Conservation (phyloP, 64 coral and sea anemone genomes). For the Acropora yongei region DNA sequence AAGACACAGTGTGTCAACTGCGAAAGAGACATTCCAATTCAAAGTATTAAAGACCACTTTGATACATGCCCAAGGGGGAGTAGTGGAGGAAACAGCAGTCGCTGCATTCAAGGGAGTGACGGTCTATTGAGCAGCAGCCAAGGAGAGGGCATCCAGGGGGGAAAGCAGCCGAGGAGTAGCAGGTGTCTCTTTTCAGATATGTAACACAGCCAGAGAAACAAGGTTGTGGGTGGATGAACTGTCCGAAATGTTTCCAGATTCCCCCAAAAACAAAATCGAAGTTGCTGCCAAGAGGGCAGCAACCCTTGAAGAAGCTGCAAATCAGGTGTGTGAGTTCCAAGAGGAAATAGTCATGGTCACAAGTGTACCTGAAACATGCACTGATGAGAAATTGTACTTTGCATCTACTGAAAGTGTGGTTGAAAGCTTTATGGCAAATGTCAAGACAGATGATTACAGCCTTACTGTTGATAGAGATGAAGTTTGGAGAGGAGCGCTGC, state of each 20-base stretch:
- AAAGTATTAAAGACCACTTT: slow-evolving; percentile 35
- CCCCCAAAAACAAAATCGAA: background rate
- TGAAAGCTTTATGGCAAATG: slow-evolving; percentile 12
- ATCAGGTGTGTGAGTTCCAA: slow-evolving; percentile 1
- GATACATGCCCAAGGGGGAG: slow-evolving; percentile 25
- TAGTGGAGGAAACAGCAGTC: too few relatives aligned
- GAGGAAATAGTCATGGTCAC: background rate
- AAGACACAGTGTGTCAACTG: slow-evolving; percentile 65
- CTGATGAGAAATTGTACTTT: background rate
- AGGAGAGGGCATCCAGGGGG: background rate
- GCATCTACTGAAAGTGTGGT: slow-evolving; percentile 36
- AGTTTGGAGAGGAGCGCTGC: slow-evolving; percentile 39
- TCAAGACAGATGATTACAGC: slow-evolving; percentile 3
- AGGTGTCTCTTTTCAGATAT: background rate
- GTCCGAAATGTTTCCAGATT: background rate
- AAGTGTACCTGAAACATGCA: slow-evolving; percentile 1
- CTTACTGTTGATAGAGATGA: slow-evolving; percentile 40
- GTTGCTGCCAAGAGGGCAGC: background rate
- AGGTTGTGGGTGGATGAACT: background rate
- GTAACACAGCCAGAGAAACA: background rate
- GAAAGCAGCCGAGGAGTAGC: background rate
- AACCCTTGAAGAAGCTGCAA: slow-evolving; percentile 14
- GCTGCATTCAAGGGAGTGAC: too few relatives aligned
- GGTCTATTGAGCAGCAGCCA: background rate
- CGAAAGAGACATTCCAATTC: slow-evolving; percentile 36